Evolutionary conservation across 2,797 vertebrate genomes (phyloP).

Genomic region (Enteromius argenteus): DNA sequence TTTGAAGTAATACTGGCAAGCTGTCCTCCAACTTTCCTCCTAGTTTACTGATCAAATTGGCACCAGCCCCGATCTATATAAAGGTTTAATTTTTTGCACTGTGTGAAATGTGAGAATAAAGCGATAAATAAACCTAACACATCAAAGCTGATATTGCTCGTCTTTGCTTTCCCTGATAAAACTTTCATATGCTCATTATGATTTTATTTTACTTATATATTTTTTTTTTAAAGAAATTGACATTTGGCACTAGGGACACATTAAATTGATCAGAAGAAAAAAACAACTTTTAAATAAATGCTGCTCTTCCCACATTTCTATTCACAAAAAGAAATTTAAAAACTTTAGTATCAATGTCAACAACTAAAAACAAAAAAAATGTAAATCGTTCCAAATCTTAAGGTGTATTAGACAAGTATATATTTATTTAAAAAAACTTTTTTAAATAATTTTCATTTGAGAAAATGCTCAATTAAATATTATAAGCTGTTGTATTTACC

Average conservation of each 20-base stretch:
- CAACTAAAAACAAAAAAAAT: too few relatives aligned
- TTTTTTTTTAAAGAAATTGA: background rate
- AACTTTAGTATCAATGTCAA: too few relatives aligned
- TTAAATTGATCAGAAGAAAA: background rate
- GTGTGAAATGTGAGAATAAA: conserved; percentile 40
- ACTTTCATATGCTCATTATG: background rate
- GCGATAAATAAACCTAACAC: conserved; percentile 37
- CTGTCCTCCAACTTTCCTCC: background rate
- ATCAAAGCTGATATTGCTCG: background rate
- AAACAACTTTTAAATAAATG: background rate
- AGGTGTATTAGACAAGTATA: too few relatives aligned
- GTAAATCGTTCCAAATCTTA: too few relatives aligned
- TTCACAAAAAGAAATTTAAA: too few relatives aligned
- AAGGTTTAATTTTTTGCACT: conserved; percentile 13
- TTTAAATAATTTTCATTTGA: too few relatives aligned
- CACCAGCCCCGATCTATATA: conserved; percentile 4
- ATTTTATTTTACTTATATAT: background rate
- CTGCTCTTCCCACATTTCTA: background rate
- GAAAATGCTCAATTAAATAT: background rate
- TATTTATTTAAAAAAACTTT: too few relatives aligned
- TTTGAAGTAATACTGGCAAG: background rate
- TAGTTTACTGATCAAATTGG: background rate
- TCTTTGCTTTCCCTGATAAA: background rate
- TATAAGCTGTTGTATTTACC: background rate
- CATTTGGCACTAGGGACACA: background rate